Base-by-base conservation (phyloP, 2,797 vertebrate species). In the Pagetopsis macropterus region DNA sequence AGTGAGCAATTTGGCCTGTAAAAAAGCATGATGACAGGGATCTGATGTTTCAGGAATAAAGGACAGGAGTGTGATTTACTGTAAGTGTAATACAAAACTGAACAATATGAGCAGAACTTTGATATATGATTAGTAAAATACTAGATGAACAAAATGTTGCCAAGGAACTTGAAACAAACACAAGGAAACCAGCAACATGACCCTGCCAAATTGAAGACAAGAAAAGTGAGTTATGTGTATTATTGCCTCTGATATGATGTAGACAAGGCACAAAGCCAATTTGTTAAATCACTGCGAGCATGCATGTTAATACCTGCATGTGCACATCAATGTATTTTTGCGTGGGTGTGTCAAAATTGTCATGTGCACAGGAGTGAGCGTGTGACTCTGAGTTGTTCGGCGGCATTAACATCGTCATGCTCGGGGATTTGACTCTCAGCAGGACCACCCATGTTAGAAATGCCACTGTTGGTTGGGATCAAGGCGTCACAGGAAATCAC, bases 381-480 rank as follows among this genome's bases (percentile, higher is more conserved):
- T 84, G 73, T 75, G 79, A 82, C 59, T 79, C 40, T 5, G 27
- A 51, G 31, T 27, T 21, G 58, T 56, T 72, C 49, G 13, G 7
- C 45, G 46, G 79, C 70, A 73, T 83, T 89, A 88, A 82, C 44
- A 21, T 23, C 14, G 21, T 70, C 63, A 49, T 57, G 23, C 23
- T 61, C 17, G 4, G 67, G 77, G 77, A 75, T 76, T 87, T 78
- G 21, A 62, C 27, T 75, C 52, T 48, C 44, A 50, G 27, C 44
- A 31, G 65, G 89, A 91, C 87, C 91, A 90, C 91, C 90, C 90
- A 83, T 85, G 84, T 62, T 59, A 56, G 41, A 76, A 80, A 88
- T 50, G 55, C 65, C 72, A 65, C 51, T 49, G 33, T 56, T 76
- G 50, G 70, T 46, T 41, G 40, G 57, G 82, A 88, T 89, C 84